Base-by-base conservation (phyloP, 2,113 vertebrate species). In the Scolopax mira region DNA sequence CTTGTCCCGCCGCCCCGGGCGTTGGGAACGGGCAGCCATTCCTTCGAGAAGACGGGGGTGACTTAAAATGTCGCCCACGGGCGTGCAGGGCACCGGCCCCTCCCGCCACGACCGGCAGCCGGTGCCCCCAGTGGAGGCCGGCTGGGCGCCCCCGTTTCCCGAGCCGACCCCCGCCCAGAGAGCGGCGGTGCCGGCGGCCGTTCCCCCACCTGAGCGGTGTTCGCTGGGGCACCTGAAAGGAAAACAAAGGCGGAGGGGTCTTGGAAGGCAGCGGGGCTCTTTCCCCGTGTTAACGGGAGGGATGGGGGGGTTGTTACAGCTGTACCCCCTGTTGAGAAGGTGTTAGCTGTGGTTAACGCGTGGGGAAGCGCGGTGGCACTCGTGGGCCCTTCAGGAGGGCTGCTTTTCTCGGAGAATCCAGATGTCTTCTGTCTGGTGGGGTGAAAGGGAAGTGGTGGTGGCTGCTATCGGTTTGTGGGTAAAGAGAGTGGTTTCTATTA, bases 251-350 rank as follows among this genome's bases (percentile, higher is more conserved):
- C 44, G 3, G 12, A 15, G 51, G 35, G 25, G 15, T 2, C 14
- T 46, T 8, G 49, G 79, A 10, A 13, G 2, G 73, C 66, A 1
- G 21, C 4, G 28, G 49, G n/a, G n/a, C 21, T 16, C 5, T 4
- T 14, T 19, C 61, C n/a, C 69, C 12, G 3, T 22, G 19, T 6
- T 62, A n/a, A 0, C 11, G 4, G 55, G 37, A 18, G 9, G 5
- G 37, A 12, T 52, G 54, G 9, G 8, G 27, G 27, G 41, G 28
- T 10, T 23, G 48, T 48, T 9, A 3, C 42, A 1, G 58, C 55
- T 18, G 13, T 13, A 0, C 6, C 4, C 14, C 54, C 37, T 4
- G 37, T 5, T 35, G 28, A 5, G 10, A 4, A 39, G 7, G 62
- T 10, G 46, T 27, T 18, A 18, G 35, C 79, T 17, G 30, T 21